phyloP scores from a whole-genome alignment of 2,888 invertebrate species.

The Eurois occulta region DNA sequence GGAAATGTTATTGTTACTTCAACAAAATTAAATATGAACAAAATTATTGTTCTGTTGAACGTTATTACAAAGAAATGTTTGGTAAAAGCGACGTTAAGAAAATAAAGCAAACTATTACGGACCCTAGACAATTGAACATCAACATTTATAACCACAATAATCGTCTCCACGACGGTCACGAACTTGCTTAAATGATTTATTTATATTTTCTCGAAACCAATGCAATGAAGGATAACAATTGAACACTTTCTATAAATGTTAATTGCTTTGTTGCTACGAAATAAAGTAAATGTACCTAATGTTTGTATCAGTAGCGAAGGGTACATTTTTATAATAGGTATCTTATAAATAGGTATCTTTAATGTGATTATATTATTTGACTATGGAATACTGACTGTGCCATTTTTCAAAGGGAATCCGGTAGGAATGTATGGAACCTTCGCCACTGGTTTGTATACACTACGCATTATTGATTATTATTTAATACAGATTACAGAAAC shows the following conservation, averaged over 20 bases:
- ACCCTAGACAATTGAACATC: slow-evolving; percentile 57
- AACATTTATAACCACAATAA: slow-evolving; percentile 50
- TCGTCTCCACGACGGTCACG: slow-evolving; percentile 47
- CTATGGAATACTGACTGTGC: no score
- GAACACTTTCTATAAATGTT: slow-evolving; percentile 21
- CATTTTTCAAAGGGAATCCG: no score
- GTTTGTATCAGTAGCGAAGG: no score
- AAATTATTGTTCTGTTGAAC: neutral
- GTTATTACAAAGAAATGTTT: slow-evolving; percentile 10
- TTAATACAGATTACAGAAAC: neutral
- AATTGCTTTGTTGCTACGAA: slow-evolving; percentile 15
- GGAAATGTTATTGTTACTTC: neutral
- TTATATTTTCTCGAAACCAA: slow-evolving; percentile 57
- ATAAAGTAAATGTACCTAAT: slow-evolving; percentile 25
- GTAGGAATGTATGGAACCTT: no score
- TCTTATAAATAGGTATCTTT: no score
- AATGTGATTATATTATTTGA: no score
- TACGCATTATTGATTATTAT: neutral
- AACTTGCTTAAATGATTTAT: slow-evolving; percentile 48
- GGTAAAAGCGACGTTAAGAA: slow-evolving; percentile 20
- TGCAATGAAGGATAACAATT: slow-evolving; percentile 42
- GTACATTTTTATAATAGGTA: no score
- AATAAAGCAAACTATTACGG: slow-evolving; percentile 35
- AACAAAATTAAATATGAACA: neutral
- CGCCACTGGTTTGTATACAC: no score